phyloP scores from a whole-genome alignment of 2,797 vertebrate species.

The Pteronotus mesoamericanus region DNA sequence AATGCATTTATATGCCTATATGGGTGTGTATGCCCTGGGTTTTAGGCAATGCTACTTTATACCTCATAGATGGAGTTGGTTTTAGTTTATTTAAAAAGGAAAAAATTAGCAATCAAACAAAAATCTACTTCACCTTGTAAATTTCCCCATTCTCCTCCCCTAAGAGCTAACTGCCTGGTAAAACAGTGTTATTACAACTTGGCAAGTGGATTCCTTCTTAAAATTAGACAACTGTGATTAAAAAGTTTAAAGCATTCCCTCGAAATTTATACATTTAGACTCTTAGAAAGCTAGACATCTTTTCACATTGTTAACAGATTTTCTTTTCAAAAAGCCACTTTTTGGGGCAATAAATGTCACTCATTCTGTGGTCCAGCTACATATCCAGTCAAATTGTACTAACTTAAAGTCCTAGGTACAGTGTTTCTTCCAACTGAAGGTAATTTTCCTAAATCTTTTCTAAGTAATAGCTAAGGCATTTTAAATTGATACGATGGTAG shows the following conservation, averaged over 20 bases:
- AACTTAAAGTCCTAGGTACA: background rate
- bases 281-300: conserved; percentile 12
- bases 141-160: background rate
- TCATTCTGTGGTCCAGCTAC: background rate
- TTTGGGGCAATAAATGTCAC: background rate
- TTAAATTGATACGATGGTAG: background rate
- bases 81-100: conserved; percentile 28
- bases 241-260: conserved; percentile 25
- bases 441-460: background rate
- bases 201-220: conserved; percentile 25
- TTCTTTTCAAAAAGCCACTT: background rate
- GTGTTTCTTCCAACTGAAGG: background rate
- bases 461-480: conserved; percentile 6
- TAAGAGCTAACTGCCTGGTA: background rate
- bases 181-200: conserved; percentile 41
- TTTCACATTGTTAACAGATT: background rate
- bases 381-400: background rate
- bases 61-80: conserved; percentile 7
- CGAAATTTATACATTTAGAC: conserved; percentile 20
- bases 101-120: background rate
- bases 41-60: background rate
- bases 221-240: conserved; percentile 45
- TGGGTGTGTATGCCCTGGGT: background rate
- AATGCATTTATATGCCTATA: background rate
- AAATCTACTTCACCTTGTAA: conserved; percentile 29